Base-by-base conservation (phyloP, 2,888 invertebrate species). In the Diachrysia chrysitis region DNA sequence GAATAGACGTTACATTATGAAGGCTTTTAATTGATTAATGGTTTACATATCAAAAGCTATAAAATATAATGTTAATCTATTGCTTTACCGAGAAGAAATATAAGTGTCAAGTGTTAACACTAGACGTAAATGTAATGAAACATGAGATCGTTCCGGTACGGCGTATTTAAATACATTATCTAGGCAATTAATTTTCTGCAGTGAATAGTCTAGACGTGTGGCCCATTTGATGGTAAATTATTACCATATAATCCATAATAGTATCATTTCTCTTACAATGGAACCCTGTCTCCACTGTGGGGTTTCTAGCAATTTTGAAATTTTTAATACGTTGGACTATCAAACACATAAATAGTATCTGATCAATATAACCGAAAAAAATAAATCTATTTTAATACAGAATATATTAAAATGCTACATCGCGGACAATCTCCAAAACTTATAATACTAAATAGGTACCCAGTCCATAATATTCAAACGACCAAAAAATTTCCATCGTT, bases 111-210 rank as follows among this genome's bases (percentile, higher is more conserved):
- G 72, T 60, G 59, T 69, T 55, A 73, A 73, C 77, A 75, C 63
- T 48, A 55, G 65, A 65, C 25, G 37, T 76, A 73, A 75, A 68
- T 64, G 71, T 62, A 69, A 71, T 77, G 71, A 78, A 71, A 77
- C 62, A 71, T 58, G 65, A 76, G 74, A 78, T 59, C 66, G 66
- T 68, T 66, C 64, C 58, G 37, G 63, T 72, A 37, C 60, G 62
- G 5, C 57, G 77, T 68, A 71, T 63, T 74, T 72, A 72, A 76
- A 69, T 72, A 51, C 56, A 78, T 78, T 78, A 71, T 66, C 71
- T 64, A 63, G 66, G 58, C 68, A 65, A 78, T 76, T 78, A 63
- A 77, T 78, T 77, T 66, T 55, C 71, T 56, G 42, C 56, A 6
- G 54, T 63, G 78, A 66, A 78, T 71, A 57, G 48, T 55, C 54